Evolutionary conservation across 2,888 invertebrate genomes (phyloP).

Genomic region (Diarsia dahlii): DNA sequence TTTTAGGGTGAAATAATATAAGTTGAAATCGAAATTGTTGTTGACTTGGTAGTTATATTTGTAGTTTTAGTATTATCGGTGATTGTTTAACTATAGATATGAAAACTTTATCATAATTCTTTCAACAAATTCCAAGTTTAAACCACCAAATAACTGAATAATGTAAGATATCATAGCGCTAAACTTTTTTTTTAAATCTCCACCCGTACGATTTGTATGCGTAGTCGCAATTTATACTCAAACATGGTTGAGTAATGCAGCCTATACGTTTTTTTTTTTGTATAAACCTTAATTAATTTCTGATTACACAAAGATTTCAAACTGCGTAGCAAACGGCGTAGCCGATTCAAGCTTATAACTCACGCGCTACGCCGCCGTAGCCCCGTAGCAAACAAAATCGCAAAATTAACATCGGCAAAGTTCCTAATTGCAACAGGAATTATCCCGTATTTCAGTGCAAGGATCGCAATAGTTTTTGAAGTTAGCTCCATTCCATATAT

Average conservation of each 20-base stretch:
- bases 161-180: no score
- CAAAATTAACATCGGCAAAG: conserved; percentile 46
- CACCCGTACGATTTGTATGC: no score
- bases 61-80: background rate
- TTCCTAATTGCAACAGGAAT: conserved; percentile 62
- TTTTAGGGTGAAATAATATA: background rate
- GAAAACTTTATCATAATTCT: no score
- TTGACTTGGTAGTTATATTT: background rate
- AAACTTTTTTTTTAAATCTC: no score
- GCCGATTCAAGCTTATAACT: conserved; percentile 33
- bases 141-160: no score
- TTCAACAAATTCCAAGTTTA: no score
- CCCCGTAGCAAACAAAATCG: conserved; percentile 56
- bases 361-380: conserved; percentile 41
- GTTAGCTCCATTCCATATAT: conserved; percentile 62
- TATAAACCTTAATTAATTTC: background rate
- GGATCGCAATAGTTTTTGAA: conserved; percentile 57
- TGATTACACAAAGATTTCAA: background rate
- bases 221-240: no score
- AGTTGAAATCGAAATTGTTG: background rate
- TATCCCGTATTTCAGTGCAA: conserved; percentile 57
- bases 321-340: conserved; percentile 13
- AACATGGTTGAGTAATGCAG: no score
- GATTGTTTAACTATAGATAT: no score
- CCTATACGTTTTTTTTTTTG: no score